These are phyloP conservation scores for Diglossa brunneiventris DNA, from an alignment of 2,113 vertebrate genomes.

Conservation along the genomic window DNA sequence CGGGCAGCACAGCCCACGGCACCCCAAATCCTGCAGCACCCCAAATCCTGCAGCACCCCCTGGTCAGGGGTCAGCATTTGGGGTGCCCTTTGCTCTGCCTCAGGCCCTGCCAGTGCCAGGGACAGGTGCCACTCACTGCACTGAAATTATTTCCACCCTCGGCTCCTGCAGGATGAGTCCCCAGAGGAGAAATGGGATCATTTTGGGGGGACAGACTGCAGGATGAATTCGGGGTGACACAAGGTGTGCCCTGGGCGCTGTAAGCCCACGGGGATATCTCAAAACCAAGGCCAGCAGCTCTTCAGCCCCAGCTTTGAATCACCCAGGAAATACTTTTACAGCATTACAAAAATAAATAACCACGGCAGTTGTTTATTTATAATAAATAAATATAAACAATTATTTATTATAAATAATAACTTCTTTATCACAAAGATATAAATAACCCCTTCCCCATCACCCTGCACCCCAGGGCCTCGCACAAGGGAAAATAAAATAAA, in stretches of 20 bases:
- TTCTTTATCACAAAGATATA: background rate
- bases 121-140: background rate
- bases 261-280: background rate
- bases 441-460: background rate
- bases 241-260: fast-evolving
- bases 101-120: background rate
- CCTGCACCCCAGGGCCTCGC: fast-evolving
- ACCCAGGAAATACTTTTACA: background rate
- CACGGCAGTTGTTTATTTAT: background rate
- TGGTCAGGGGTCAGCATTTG: background rate
- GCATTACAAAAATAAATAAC: background rate
- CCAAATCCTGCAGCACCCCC: background rate
- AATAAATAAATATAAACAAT: background rate
- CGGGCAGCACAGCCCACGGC: fast-evolving
- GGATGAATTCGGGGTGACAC: background rate
- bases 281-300: background rate
- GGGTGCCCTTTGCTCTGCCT: background rate
- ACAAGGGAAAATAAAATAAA: background rate
- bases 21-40: background rate
- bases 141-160: fast-evolving
- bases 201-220: background rate
- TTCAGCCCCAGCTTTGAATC: background rate
- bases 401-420: background rate
- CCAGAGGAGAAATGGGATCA: background rate
- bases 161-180: background rate